These are phyloP conservation scores for Cerastoderma edule DNA, from an alignment of 2,888 invertebrate species.

Conservation along the genomic window DNA sequence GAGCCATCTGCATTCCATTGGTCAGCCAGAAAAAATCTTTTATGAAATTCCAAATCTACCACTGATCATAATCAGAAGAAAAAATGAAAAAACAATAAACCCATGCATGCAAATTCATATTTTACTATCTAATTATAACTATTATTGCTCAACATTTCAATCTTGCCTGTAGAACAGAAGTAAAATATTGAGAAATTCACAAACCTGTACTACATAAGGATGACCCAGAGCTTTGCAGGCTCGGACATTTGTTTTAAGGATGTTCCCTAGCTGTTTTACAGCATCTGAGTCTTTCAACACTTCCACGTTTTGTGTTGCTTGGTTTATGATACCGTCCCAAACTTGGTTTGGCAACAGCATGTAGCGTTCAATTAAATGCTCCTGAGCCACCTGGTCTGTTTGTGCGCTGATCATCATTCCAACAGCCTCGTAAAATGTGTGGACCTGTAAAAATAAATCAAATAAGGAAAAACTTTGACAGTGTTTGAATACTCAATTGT, in stretches of 20 bases:
- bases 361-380: constrained; percentile 97
- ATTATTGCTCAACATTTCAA: too few relatives aligned
- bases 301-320: constrained; percentile 98
- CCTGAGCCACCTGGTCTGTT: constrained; percentile 94
- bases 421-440: constrained; percentile 99
- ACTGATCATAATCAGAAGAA: too few relatives aligned
- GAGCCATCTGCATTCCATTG: too few relatives aligned
- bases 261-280: constrained; percentile 98
- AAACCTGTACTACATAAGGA: constrained; percentile 93
- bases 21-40: too few relatives aligned
- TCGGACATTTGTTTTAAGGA: constrained; percentile 98
- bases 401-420: constrained; percentile 99
- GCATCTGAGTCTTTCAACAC: constrained; percentile 97
- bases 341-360: constrained; percentile 98
- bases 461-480: constrained; percentile 3
- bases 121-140: too few relatives aligned
- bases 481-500: not conserved
- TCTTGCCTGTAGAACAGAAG: too few relatives aligned
- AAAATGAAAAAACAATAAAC: too few relatives aligned
- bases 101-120: too few relatives aligned
- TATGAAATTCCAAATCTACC: too few relatives aligned
- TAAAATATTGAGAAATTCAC: too few relatives aligned
- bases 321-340: constrained; percentile 99
- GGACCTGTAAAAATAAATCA: constrained; percentile 85
- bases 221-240: constrained; percentile 99